Conservation (phyloP, 1,140 invertebrate genomes). For the Heliothis virescens region DNA sequence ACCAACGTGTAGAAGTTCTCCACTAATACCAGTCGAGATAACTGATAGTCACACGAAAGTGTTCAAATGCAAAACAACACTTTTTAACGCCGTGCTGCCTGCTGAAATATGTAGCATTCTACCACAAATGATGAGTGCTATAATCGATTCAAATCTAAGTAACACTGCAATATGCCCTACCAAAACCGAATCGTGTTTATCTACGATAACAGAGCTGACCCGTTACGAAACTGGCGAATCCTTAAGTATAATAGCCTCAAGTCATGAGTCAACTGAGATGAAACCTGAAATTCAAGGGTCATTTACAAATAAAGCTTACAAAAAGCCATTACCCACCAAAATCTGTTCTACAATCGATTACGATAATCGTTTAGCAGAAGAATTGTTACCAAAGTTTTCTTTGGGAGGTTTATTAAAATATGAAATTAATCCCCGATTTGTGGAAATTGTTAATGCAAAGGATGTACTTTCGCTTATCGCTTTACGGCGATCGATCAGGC, state of each 20-base stretch:
- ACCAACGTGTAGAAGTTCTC: conserved; percentile 52
- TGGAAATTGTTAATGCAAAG: neutral
- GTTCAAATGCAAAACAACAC: conserved; percentile 72
- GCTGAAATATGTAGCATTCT: conserved; percentile 76
- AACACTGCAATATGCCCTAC: conserved; percentile 6
- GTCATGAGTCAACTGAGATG: neutral
- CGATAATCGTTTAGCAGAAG: neutral
- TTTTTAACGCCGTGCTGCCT: conserved; percentile 71
- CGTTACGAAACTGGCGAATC: conserved; percentile 31
- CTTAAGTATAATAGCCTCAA: neutral
- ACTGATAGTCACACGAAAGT: conserved; percentile 64
- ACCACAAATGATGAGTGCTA: conserved; percentile 67
- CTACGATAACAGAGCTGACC: conserved; percentile 59
- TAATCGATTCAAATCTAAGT: conserved; percentile 55
- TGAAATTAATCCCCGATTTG: neutral
- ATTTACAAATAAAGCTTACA: conserved; percentile 21
- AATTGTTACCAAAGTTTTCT: conserved; percentile 12
- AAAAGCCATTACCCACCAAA: neutral
- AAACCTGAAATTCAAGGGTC: neutral
- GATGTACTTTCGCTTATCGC: neutral
- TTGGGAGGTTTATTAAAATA: conserved; percentile 10
- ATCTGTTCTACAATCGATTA: neutral
- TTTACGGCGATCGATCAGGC: neutral
- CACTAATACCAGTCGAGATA: conserved; percentile 59
- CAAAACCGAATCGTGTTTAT: conserved; percentile 54